Evolutionary conservation across 2,888 invertebrate species (phyloP), one percentile per base, ranked within the genome.

Genomic region (Clanis bilineata): DNA sequence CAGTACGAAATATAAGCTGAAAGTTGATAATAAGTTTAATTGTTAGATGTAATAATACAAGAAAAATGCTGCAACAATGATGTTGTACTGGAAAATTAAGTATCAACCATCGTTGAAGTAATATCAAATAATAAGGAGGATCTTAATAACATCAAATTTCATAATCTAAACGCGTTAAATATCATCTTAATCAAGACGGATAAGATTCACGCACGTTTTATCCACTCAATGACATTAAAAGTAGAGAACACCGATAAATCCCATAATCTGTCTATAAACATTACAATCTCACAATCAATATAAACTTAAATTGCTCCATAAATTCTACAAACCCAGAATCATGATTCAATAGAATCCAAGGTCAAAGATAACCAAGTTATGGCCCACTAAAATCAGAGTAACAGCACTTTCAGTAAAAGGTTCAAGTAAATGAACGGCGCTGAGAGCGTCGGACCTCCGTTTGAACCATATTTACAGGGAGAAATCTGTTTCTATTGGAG

Each of bases 341-440:
- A 51, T 47, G 32, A 51, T 28, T 51, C 10, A 51, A 51, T 32
- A 45, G 12, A 12, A 45, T 51, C 18, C 18, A 51, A 32, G 28
- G 47, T 28, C 47, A 32, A 51, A 51, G 28, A 28, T 51, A 51
- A 51, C 51, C n/a, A 32, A 51, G 32, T 51, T 51, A 51, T 28
- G 25, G 15, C 32, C 51, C 51, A 32, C 51, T 51, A 28, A 32
- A 51, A 32, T 51, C 32, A 32, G 10, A 28, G 28, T 9, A 25
- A 7, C 7, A 32, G 32, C 51, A 51, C 51, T 51, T 51, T 32
- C 45, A 51, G 51, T 51, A 32, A 51, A 51, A 51, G 47, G 15
- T 15, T 25, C 28, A 32, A 51, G 51, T 47, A 25, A 25, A 47
- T 47, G 23, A 47, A 28, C 32, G 28, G 28, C 32, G 32, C 10